A percentile compares a stretch with the other conserved stretches of the same genome.
Evolutionary conservation across 2,113 vertebrate species (phyloP).

Genomic region (Blennius ocellaris): DNA sequence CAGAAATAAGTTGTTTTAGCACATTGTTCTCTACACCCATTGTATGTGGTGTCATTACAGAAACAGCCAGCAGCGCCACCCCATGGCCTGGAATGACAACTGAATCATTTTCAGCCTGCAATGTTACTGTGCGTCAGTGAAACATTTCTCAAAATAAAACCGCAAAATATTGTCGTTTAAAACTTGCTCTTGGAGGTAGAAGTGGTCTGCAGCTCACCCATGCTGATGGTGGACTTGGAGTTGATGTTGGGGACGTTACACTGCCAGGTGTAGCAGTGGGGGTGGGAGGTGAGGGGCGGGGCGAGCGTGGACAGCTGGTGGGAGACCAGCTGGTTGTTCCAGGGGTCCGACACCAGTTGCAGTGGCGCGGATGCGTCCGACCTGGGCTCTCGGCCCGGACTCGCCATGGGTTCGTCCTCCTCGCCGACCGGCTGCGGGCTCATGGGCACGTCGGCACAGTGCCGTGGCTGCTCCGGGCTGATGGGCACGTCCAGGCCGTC

Average conservation of each 20-base stretch:
- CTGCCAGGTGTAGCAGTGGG: conserved; percentile 82
- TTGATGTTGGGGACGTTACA: conserved; percentile 82
- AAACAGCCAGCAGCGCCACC: too few relatives aligned
- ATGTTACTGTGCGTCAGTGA: too few relatives aligned
- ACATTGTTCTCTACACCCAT: too few relatives aligned
- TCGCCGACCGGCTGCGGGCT: background rate
- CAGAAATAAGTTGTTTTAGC: too few relatives aligned
- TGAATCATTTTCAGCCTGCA: too few relatives aligned
- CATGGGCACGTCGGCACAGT: conserved; percentile 58
- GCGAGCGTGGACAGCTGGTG: conserved; percentile 82
- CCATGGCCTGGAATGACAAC: too few relatives aligned
- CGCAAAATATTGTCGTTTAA: too few relatives aligned
- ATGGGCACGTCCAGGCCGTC: conserved; percentile 41
- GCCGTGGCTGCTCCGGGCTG: conserved; percentile 36
- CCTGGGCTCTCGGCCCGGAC: conserved; percentile 7
- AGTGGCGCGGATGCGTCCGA: conserved; percentile 25
- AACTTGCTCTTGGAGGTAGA: too few relatives aligned
- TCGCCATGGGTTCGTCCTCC: conserved; percentile 39
- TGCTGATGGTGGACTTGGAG: conserved; percentile 81
- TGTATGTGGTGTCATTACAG: too few relatives aligned
- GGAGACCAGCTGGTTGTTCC: conserved; percentile 85
- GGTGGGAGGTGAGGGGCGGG: conserved; percentile 82
- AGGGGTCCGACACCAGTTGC: conserved; percentile 86
- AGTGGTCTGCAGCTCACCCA: conserved; percentile 79
- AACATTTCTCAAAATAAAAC: too few relatives aligned